Base-by-base conservation (phyloP, 1,140 invertebrate species). In the Philopotamus ludificatus region DNA sequence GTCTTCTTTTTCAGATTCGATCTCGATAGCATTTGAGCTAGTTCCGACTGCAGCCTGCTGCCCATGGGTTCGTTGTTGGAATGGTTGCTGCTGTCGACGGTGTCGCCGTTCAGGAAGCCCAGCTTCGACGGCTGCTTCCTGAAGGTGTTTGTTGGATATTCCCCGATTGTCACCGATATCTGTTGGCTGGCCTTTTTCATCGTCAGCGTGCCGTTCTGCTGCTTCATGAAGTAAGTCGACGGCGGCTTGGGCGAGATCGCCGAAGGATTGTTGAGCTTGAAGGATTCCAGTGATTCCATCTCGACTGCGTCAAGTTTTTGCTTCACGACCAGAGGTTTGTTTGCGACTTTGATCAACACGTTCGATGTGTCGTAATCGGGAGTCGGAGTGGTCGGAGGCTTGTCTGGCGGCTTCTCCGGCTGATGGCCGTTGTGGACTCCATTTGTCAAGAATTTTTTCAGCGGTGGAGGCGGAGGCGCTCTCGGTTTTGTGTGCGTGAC, bases 281-380 rank as follows among this genome's bases (percentile, higher is more conserved):
- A 89, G 0, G 87, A 89, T 73, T 89, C 87, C 51, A 89, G 75
- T 15, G 87, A 88, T 70, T 89, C 85, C 81, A 89, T 85, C 73
- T 89, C 87, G 7, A 85, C 83, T 1, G 74, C 77, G 63, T 86
- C 85, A 8, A 80, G 76, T 70, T 79, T 78, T 15, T 75, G 59
- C 65, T 77, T 76, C 39, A 73, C 60, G 57, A 72, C 67, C 65
- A 71, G 75, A 47, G 75, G 75, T 72, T 77, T 79, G 70, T 71
- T 76, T 64, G 74, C 79, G 65, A 71, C 70, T 66, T 51, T 73
- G 65, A 42, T 63, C 42, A 63, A 39, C n/a, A 65, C 22, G 1
- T 66, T 65, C 2, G 66, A 63, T 28, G 75, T 77, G 65, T 82
- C 80, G 66, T 88, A 88, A 75, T 88, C 86, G 3, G 86, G 86